Evolutionary conservation across 2,797 vertebrate genomes (phyloP).

Genomic region (Enteromius viviparus): DNA sequence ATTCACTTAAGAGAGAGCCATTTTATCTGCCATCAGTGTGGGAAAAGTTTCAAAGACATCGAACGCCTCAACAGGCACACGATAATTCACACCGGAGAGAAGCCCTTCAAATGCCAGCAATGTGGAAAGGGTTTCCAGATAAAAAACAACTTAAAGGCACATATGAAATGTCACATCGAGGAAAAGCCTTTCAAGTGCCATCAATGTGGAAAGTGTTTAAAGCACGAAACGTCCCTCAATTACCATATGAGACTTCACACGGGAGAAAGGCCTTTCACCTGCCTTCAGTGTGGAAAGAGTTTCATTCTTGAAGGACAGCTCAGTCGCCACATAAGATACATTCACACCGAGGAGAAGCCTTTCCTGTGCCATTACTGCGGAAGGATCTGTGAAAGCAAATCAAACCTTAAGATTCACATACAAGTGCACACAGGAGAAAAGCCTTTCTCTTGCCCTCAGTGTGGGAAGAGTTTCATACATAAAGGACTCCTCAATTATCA

Average conservation of each 20-base stretch:
- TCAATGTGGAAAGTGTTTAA: slow-evolving; percentile 30
- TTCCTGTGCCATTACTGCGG: slow-evolving; percentile 1
- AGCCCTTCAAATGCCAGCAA: slow-evolving; percentile 18
- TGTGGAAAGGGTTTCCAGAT: slow-evolving; percentile 26
- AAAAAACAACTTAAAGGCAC: slow-evolving; percentile 8
- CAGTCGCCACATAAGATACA: slow-evolving; percentile 12
- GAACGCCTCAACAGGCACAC: slow-evolving; percentile 8
- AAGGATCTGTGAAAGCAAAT: slow-evolving; percentile 23
- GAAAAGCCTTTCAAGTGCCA: slow-evolving; percentile 29
- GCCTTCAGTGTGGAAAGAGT: slow-evolving; percentile 23
- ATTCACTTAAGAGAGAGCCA: slow-evolving; percentile 21
- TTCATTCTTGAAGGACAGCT: slow-evolving; percentile 30
- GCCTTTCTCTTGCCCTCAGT: slow-evolving; percentile 15
- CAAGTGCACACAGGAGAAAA: slow-evolving; percentile 9
- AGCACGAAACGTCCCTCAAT: slow-evolving; percentile 23
- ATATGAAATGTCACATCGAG: slow-evolving; percentile 14
- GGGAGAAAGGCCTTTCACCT: slow-evolving; percentile 28
- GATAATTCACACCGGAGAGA: slow-evolving; percentile 17
- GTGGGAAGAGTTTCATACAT: slow-evolving; percentile 24
- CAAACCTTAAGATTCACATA: slow-evolving; percentile 19
- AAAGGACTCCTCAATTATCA: slow-evolving; percentile 30
- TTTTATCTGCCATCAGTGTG: slow-evolving; percentile 13
- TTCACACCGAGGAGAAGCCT: slow-evolving; percentile 13
- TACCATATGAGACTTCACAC: slow-evolving; percentile 28
- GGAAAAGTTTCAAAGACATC: slow-evolving; percentile 19